These are phyloP conservation scores for Saccopteryx leptura DNA, from an alignment of 2,113 vertebrate species.

Conservation along the genomic window DNA sequence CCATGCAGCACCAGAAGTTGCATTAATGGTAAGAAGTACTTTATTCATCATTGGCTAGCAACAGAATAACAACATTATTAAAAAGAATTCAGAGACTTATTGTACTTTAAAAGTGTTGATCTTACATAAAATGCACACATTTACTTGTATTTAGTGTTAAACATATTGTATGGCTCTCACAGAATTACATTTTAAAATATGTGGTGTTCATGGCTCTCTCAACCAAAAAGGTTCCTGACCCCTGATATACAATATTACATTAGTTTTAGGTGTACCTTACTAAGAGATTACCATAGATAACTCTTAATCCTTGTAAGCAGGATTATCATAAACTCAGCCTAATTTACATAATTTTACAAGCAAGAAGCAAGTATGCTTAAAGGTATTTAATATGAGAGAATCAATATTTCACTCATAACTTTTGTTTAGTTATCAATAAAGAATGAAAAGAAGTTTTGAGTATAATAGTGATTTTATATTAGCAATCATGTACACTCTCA, in stretches of 20 bases:
- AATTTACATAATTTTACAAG: slow-evolving; percentile 67
- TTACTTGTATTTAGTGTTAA: too few species aligned
- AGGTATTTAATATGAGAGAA: slow-evolving; percentile 29
- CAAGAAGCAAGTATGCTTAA: slow-evolving; percentile 49
- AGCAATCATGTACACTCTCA: background rate
- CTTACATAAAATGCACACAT: too few species aligned
- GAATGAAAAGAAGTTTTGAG: slow-evolving; percentile 36
- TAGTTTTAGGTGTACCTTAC: background rate
- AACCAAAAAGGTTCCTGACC: too few species aligned
- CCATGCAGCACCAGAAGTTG: too few species aligned
- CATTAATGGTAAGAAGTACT: too few species aligned
- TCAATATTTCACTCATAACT: slow-evolving; percentile 50
- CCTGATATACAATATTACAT: background rate
- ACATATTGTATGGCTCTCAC: too few species aligned
- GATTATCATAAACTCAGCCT: slow-evolving; percentile 33
- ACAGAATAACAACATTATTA: too few species aligned
- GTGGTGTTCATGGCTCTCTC: too few species aligned
- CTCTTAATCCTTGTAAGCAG: background rate
- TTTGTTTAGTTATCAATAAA: slow-evolving; percentile 59
- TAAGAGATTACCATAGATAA: slow-evolving; percentile 8
- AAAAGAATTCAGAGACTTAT: too few species aligned
- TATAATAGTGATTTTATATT: slow-evolving; percentile 26
- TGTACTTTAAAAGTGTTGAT: too few species aligned
- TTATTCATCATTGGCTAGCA: too few species aligned
- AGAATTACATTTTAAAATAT: too few species aligned